Conservation (phyloP, 2,113 vertebrate species). For the Rousettus leschenaultii region DNA sequence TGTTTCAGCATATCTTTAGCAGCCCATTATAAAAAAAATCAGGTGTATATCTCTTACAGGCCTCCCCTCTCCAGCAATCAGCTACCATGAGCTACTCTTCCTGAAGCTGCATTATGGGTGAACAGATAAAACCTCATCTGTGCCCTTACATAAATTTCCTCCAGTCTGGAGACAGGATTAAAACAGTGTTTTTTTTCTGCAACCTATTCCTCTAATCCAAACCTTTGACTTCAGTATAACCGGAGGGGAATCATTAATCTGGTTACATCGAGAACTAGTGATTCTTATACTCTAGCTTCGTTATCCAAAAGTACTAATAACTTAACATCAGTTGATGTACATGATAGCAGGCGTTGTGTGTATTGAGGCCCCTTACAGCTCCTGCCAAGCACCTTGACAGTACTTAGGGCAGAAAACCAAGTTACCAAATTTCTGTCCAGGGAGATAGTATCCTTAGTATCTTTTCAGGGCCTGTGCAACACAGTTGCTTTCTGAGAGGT, state of each 20-base stretch:
- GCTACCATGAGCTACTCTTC: not conserved
- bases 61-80: not conserved
- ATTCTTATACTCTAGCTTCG: not conserved
- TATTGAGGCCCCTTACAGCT: not conserved
- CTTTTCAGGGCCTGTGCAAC: not conserved
- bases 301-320: not conserved
- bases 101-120: not conserved
- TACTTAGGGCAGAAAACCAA: not conserved
- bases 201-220: not conserved
- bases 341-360: not conserved
- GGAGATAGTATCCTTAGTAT: not conserved
- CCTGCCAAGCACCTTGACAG: not conserved
- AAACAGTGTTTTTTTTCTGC: not conserved
- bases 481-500: not conserved
- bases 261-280: not conserved
- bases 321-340: not conserved
- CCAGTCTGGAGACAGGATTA: not conserved
- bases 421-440: not conserved
- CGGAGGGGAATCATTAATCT: not conserved
- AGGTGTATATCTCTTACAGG: not conserved
- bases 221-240: not conserved
- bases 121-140: not conserved
- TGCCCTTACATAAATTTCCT: not conserved
- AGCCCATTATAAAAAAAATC: not conserved
- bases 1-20: not conserved